Evolutionary conservation across 2,888 invertebrate species (phyloP), one percentile per base, ranked within the genome.

Genomic region (Gastrophysa polygoni): DNA sequence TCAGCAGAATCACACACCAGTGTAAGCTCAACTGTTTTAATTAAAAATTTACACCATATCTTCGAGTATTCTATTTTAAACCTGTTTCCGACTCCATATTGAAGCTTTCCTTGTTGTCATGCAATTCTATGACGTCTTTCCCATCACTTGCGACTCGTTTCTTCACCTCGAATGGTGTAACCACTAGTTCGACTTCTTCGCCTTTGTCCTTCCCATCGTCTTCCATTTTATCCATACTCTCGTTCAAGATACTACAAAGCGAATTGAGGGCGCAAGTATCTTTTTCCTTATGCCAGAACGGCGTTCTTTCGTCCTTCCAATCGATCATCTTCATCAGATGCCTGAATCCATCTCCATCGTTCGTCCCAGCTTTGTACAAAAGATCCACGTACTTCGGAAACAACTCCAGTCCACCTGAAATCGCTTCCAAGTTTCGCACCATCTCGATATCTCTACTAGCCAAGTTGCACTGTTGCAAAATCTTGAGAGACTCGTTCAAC

Each of bases 351-450:
- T 58, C 63, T 2, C 21, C 44, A 11, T 21, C 28, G 8, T 18
- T 63, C 64, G 11, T 44, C 46, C 57, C 63, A 28, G 73, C 68
- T 49, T 71, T 67, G 24, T 67, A 55, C 8, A 79, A 65, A 14
- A 77, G 59, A 20, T 67, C 60, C 3, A 72, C 64, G 54, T 75
- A 78, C 24, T 70, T 70, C 6, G 74, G 73, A 66, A 78, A 71
- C 10, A 77, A 57, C 66, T 78, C 76, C 58, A 76, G 68, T 6
- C 78, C 79, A 16, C 71, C 70, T 3, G 80, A 76, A 44, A 80
- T 73, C 1, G 79, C 79, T 8, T 75, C 77, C 44, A 81, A 64
- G 61, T 75, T 78, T 60, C 76, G 74, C 3, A 75, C 76, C 60
- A 74, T 73, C 48, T 78, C 77, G 7, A 73, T 67, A 20, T 78